Base-by-base conservation (phyloP, 2,113 vertebrate genomes). In the Tenrec ecaudatus region DNA sequence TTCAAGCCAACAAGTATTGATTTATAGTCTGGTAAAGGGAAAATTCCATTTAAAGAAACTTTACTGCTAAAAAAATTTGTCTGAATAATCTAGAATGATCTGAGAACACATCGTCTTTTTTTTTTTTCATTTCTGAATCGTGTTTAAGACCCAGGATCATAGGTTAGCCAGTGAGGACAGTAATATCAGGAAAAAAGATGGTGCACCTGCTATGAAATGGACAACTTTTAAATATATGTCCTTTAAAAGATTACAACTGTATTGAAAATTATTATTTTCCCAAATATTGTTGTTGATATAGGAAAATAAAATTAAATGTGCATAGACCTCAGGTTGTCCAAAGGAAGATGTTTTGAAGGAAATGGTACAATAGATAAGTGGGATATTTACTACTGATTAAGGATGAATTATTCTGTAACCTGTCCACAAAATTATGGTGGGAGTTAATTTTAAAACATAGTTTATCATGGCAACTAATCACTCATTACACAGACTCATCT, bases 81-180 rank as follows among this genome's bases (percentile, higher is more conserved):
- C 33, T 95, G 83, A 94, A 86, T 95, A 40, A 83, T 79, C 23
- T 68, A 89, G 4, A 94, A 91, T 84, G 94, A 92, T 81, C 58
- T 76, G 64, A 73, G 80, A 86, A 88, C 66, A 19, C 5, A 86
- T 68, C 8, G 64, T 92, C 25, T 31, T 31, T 3, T 68, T 31
- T 31, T 20, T 77, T 89, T 87, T 94, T 93, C 31, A 92, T 85
- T 66, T 92, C n/a, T 78, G 43, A 69, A 29, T 81, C 93, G 87
- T 92, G 73, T 38, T 57, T 86, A 94, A 73, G 36, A 12, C 66
- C 29, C 86, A 38, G 40, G n/a, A 14, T 71, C 88, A 92, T 47
- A 10, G n/a, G 69, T 78, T 82, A 80, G 89, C 16, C 47, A 8
- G 10, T 68, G 9, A 88, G 88, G 58, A 0, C 23, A 84, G 15